These are phyloP conservation scores for Agonopterix heracliana DNA, from an alignment of 2,888 invertebrate genomes.

Conservation along the genomic window DNA sequence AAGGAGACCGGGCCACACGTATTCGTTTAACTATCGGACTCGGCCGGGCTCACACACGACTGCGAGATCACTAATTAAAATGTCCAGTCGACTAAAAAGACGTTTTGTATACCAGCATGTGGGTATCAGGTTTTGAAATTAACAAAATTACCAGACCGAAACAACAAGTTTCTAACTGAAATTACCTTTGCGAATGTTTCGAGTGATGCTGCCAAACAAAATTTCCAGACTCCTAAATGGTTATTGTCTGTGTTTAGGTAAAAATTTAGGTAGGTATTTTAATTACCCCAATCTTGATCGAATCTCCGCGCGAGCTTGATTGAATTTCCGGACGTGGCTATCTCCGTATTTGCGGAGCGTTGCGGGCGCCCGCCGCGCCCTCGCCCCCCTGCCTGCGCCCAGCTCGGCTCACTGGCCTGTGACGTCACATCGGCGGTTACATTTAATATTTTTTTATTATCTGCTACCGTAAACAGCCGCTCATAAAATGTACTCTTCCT, in stretches of 20 bases:
- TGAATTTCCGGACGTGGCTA: conserved; percentile 68
- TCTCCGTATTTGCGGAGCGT: conserved; percentile 63
- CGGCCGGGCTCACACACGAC: neutral
- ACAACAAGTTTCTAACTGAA: conserved; percentile 2
- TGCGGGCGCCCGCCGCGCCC: conserved; percentile 39
- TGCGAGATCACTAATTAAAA: conserved; percentile 8
- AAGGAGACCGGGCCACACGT: conserved; percentile 6
- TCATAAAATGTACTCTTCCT: conserved; percentile 52
- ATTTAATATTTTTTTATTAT: conserved; percentile 60
- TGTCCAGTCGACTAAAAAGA: neutral
- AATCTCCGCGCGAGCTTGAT: conserved; percentile 68
- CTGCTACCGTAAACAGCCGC: conserved; percentile 58
- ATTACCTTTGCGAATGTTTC: conserved; percentile 1
- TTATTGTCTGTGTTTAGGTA: conserved; percentile 30
- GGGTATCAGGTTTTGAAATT: too few species aligned
- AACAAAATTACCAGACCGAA: neutral
- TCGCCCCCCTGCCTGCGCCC: conserved; percentile 29
- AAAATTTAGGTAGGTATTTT: conserved; percentile 64
- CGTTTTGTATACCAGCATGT: neutral
- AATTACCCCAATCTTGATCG: conserved; percentile 71
- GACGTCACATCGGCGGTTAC: conserved; percentile 51
- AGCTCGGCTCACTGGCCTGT: conserved; percentile 64
- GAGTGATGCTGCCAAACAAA: neutral
- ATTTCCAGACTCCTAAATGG: neutral
- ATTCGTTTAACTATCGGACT: conserved; percentile 9